Evolutionary conservation across 2,888 invertebrate genomes (phyloP), one percentile per base, ranked within the genome.

Genomic region (Stenodema calcarata): DNA sequence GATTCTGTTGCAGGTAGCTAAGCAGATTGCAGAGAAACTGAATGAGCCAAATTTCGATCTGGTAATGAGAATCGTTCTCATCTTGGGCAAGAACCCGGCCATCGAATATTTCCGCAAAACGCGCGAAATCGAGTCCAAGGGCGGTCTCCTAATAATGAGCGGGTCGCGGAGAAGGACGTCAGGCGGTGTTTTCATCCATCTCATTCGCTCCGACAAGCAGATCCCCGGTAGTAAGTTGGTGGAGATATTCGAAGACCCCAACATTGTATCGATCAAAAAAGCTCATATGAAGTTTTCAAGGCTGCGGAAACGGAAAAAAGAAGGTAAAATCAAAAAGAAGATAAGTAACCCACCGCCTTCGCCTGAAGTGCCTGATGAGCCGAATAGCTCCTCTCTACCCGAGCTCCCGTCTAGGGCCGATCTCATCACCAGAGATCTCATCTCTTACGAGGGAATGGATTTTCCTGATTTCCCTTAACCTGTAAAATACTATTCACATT

Each of bases 301-400:
- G 42, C 42, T 16, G 42, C 44, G 28, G 44, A 83, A 80, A 62
- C 76, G 87, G 70, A 88, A 81, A 75, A 79, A 44, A 42, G 73
- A n/a, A 2, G 69, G 87, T 41, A 85, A 73, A 23, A 78, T 69
- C 6, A 70, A 81, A 41, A 85, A 87, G 47, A 70, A 83, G 47
- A 18, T 88, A 23, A 87, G 82, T 44, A 88, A 88, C 50, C 88
- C 88, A 14, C 88, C 88, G 18, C 88, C 88, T 11, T 87, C 88
- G 18, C 88, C 88, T 23, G 88, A 87, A n/a, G 81, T 75, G 4
- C 83, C 69, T 14, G 80, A 76, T 18, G 54, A 42, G 11, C 80
- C 73, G 14, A 1, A 35, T 30, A 35, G 35, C 35, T 7, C 30
- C 35, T 7, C 28, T 14, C 35, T 73, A 3, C 78, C 78, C 7